Base-by-base conservation (phyloP, 1,140 invertebrate genomes). In the Lordiphosa clarofinis region DNA sequence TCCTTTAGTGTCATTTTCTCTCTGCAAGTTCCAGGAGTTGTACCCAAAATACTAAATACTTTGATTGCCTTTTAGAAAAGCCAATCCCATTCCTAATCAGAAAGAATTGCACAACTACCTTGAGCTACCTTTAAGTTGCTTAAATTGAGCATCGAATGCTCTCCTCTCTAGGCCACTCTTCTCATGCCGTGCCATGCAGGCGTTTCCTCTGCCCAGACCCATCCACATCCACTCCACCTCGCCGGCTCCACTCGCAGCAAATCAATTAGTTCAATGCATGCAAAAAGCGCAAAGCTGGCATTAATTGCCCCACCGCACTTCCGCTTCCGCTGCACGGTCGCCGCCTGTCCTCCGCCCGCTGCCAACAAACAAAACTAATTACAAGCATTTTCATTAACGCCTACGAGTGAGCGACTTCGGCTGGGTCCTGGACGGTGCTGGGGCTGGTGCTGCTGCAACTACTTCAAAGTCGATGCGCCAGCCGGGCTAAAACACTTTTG, bases 291-390 rank as follows among this genome's bases (percentile, higher is more conserved):
- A 56, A 55, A 63, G 57, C 54, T 61, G 61, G 76, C 66, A 58
- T 63, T 82, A 79, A 73, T 82, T 82, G 67, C 65, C 11, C 12
- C 7, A 43, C 36, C 67, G 70, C 61, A 79, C 62, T 81, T 75
- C 76, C 76, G 74, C 56, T 63, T 56, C 58, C 68, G 21, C 21
- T 21, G 21, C 21, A 21, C 21, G 21, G 62, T 47, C 48, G 56
- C n/a, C 61, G 52, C 31, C 54, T 3, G 52, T 11, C 24, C 50
- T 40, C n/a, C 52, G 36, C 4, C 21, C 46, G 70, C 52, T 67
- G 69, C 78, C 76, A 84, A 82, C 76, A 82, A 82, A 82, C 72
- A 82, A 82, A 82, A 82, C 76, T 76, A 82, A 82, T 82, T 82
- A 82, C 76, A 82, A 76, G 78, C 78, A 73, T 82, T 82, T 82